Conservation (phyloP, 2,113 vertebrate genomes). For the Struthio camelus region DNA sequence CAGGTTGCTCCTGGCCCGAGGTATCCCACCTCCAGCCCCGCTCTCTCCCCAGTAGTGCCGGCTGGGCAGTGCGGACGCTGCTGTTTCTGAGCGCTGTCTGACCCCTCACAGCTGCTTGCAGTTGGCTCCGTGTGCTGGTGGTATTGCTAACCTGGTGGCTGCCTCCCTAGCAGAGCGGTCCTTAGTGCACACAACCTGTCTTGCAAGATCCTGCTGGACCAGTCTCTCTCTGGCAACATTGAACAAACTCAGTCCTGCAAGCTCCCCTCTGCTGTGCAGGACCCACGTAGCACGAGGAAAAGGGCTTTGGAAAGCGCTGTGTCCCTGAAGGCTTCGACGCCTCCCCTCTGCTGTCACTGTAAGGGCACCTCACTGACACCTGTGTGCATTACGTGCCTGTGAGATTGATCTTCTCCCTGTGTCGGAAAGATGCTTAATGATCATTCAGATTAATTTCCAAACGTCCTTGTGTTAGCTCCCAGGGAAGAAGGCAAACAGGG, state of each 20-base stretch:
- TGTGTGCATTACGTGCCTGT: not conserved
- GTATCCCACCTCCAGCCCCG: not conserved
- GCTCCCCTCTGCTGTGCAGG: not conserved
- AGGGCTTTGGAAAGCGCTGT: not conserved
- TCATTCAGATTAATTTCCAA: not conserved
- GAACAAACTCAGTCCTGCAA: not conserved
- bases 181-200: not conserved
- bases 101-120: not conserved
- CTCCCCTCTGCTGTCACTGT: not conserved
- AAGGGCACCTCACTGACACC: not conserved
- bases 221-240: rapidly evolving
- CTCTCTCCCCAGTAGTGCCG: not conserved
- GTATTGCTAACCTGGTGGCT: not conserved
- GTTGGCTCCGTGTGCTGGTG: not conserved
- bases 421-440: not conserved
- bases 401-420: not conserved
- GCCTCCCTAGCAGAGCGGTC: not conserved
- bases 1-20: not conserved
- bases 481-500: not conserved
- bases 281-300: not conserved
- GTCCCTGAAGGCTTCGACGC: not conserved
- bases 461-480: not conserved
- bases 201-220: not conserved
- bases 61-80: not conserved
- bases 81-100: not conserved